Percentiles rank a stretch among this genome's conserved stretches.
phyloP scores from a whole-genome alignment of 2,888 invertebrate genomes.

The Platypus cylindrus region DNA sequence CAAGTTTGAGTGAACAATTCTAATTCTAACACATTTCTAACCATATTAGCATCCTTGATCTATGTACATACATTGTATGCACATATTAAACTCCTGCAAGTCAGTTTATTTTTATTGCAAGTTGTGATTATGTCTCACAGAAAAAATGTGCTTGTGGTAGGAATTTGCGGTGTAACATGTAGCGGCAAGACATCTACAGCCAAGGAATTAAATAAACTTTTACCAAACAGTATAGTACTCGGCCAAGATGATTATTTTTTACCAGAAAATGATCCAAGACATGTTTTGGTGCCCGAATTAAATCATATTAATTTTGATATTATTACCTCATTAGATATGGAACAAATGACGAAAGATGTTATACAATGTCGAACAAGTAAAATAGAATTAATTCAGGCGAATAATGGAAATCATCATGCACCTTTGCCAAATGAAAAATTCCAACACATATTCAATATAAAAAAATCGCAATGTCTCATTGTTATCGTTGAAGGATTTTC shows the following conservation, averaged over 20 bases:
- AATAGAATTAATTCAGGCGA: not conserved
- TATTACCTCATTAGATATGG: conserved; percentile 59
- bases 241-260: conserved; percentile 70
- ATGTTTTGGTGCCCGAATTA: conserved; percentile 48
- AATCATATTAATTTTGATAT: conserved; percentile 68
- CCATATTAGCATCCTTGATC: too few relatives aligned
- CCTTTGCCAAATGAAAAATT: conserved; percentile 1
- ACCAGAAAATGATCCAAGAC: conserved; percentile 50
- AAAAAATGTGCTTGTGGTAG: conserved; percentile 36
- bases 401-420: not conserved
- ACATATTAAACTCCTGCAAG: too few relatives aligned
- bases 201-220: conserved; percentile 36
- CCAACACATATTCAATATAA: conserved; percentile 7
- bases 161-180: conserved; percentile 70
- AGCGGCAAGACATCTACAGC: conserved; percentile 73
- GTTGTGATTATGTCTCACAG: conserved; percentile 4
- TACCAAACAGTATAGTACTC: conserved; percentile 40
- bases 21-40: too few relatives aligned
- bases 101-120: too few relatives aligned
- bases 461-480: conserved; percentile 31
- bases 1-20: too few relatives aligned
- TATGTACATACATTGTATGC: too few relatives aligned
- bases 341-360: conserved; percentile 51
- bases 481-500: conserved; percentile 68
- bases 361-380: conserved; percentile 5